Conservation (phyloP, 2,888 invertebrate species). For the Watsonalla cultraria region DNA sequence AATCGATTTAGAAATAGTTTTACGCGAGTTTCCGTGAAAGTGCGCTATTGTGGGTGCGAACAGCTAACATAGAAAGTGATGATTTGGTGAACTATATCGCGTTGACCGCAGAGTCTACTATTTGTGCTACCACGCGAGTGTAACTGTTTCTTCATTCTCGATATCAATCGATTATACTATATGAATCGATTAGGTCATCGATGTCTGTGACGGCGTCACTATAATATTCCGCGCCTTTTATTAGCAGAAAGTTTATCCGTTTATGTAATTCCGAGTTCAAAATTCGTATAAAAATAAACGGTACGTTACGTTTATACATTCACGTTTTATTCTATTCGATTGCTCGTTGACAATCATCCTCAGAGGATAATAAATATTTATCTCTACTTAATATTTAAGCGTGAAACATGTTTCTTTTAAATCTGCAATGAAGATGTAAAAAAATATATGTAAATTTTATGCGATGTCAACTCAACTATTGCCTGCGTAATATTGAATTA, state of each 20-base stretch:
- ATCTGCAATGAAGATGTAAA: background rate
- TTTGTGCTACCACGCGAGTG: constrained; percentile 16
- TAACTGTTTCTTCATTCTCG: background rate
- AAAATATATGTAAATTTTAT: no score
- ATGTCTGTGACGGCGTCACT: background rate
- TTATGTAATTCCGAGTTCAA: background rate
- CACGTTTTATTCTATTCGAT: background rate
- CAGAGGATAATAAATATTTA: background rate
- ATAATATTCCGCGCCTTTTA: background rate
- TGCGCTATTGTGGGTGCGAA: constrained; percentile 46
- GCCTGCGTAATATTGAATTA: no score
- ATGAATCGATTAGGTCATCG: background rate
- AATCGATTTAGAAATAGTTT: constrained; percentile 66
- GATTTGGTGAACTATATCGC: constrained; percentile 28
- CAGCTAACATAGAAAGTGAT: constrained; percentile 49
- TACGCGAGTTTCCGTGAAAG: constrained; percentile 69
- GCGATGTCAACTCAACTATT: no score
- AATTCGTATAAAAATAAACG: background rate
- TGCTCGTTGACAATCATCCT: background rate
- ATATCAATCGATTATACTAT: background rate
- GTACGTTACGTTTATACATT: background rate
- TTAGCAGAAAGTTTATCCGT: background rate
- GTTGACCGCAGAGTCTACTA: constrained; percentile 4
- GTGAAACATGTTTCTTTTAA: background rate
- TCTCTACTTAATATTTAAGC: background rate